A percentile compares a stretch with the other conserved stretches of the same genome.
phyloP scores from a whole-genome alignment of 1,140 invertebrate genomes.

The Drosophila simulans region DNA sequence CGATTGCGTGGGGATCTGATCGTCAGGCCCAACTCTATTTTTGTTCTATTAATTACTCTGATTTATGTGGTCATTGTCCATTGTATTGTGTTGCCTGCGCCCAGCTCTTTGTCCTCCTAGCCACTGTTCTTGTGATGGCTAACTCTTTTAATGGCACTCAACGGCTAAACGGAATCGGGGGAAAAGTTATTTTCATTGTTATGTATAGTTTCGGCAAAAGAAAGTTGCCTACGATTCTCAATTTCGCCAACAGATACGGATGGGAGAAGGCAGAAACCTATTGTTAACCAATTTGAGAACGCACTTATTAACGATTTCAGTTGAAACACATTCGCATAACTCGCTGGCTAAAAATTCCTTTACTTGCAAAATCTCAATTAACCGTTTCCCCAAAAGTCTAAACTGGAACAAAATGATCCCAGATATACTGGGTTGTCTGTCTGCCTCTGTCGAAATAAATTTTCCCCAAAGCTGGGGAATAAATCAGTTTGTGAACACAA shows the following conservation, averaged over 20 bases:
- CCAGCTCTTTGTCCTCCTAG: background rate
- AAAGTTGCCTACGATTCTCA: constrained; percentile 52
- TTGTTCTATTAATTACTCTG: constrained; percentile 83
- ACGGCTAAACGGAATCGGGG: constrained; percentile 7
- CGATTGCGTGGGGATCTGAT: constrained; percentile 45
- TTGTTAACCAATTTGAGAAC: constrained; percentile 51
- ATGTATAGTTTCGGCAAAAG: constrained; percentile 17
- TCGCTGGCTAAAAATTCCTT: constrained; percentile 13
- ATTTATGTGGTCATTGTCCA: constrained; percentile 84
- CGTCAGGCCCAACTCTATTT: constrained; percentile 62
- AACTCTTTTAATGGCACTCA: constrained; percentile 51
- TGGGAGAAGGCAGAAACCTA: constrained; percentile 31
- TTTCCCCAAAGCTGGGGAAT: constrained; percentile 46
- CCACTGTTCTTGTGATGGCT: constrained; percentile 53
- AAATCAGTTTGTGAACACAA: constrained; percentile 78
- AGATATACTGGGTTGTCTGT: constrained; percentile 3
- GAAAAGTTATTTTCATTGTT: constrained; percentile 51
- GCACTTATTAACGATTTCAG: constrained; percentile 33
- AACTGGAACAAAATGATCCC: constrained; percentile 10
- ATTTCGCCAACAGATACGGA: constrained; percentile 35
- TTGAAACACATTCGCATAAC: constrained; percentile 1
- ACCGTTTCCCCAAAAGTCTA: constrained; percentile 9
- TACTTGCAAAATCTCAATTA: constrained; percentile 10
- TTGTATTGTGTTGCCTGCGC: constrained; percentile 53
- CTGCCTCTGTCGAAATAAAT: constrained; percentile 71